These are phyloP conservation scores for Crotophaga sulcirostris DNA, from an alignment of 2,113 vertebrate species.

Conservation along the genomic window DNA sequence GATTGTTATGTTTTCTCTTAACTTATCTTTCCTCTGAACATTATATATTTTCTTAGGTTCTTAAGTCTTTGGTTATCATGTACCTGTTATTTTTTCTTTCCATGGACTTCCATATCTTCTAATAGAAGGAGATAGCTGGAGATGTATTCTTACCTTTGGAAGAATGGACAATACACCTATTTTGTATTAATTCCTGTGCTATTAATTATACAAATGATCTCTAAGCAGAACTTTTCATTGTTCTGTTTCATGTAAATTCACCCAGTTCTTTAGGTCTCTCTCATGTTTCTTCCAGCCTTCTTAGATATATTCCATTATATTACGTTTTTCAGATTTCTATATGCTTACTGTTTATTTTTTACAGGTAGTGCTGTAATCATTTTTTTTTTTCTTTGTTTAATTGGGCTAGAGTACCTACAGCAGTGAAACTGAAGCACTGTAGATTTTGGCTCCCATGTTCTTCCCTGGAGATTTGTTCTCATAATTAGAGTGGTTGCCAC, in stretches of 20 bases:
- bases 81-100: neutral
- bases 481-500: neutral
- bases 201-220: neutral
- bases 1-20: neutral
- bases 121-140: neutral
- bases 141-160: neutral
- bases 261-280: neutral
- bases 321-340: neutral
- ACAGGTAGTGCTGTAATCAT: neutral
- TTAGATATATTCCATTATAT: neutral
- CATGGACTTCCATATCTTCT: neutral
- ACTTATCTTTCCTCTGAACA: neutral
- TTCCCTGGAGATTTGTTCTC: neutral
- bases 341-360: neutral
- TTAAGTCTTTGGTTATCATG: neutral
- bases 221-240: neutral
- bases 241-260: neutral
- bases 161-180: neutral
- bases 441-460: neutral
- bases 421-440: neutral
- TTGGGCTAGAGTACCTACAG: neutral
- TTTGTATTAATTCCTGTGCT: neutral
- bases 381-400: neutral
- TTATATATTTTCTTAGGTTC: neutral
- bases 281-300: neutral